Evolutionary conservation across 2,888 invertebrate genomes (phyloP).

Genomic region (Ectobius pallidus): DNA sequence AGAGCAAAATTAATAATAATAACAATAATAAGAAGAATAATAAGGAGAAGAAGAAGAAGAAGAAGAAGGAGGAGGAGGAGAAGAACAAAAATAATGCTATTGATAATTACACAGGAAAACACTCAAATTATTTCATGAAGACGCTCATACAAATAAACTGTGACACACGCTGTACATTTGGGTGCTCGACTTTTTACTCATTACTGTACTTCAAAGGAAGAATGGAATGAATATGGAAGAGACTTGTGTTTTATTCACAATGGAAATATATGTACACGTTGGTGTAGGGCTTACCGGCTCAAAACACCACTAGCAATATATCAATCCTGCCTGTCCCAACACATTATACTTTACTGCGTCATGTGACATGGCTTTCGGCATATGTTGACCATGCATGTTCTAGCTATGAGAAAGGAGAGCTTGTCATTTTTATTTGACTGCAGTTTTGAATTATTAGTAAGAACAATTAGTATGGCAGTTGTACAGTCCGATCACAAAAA

Average conservation of each 20-base stretch:
- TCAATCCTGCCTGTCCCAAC: slow-evolving; percentile 22
- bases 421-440: slow-evolving; percentile 28
- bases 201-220: not conserved
- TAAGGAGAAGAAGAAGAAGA: too few relatives aligned
- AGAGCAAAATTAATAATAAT: too few relatives aligned
- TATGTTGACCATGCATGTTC: slow-evolving; percentile 7
- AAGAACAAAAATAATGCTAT: too few relatives aligned
- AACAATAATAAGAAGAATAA: too few relatives aligned
- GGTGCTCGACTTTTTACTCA: not conserved
- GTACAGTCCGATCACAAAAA: slow-evolving; percentile 4
- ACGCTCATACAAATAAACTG: too few relatives aligned
- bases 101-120: too few relatives aligned
- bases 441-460: slow-evolving; percentile 27
- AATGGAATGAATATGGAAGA: slow-evolving; percentile 8
- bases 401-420: not conserved
- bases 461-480: slow-evolving; percentile 15
- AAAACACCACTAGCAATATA: slow-evolving; percentile 19
- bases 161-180: too few relatives aligned
- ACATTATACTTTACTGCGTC: slow-evolving; percentile 17
- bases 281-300: not conserved
- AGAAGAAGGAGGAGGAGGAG: too few relatives aligned
- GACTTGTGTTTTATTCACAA: slow-evolving; percentile 23
- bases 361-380: slow-evolving; percentile 24
- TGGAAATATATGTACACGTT: slow-evolving; percentile 9
- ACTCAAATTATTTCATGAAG: too few relatives aligned